These are phyloP conservation scores for Phasianus colchicus DNA, from an alignment of 2,113 vertebrate genomes.

Conservation along the genomic window DNA sequence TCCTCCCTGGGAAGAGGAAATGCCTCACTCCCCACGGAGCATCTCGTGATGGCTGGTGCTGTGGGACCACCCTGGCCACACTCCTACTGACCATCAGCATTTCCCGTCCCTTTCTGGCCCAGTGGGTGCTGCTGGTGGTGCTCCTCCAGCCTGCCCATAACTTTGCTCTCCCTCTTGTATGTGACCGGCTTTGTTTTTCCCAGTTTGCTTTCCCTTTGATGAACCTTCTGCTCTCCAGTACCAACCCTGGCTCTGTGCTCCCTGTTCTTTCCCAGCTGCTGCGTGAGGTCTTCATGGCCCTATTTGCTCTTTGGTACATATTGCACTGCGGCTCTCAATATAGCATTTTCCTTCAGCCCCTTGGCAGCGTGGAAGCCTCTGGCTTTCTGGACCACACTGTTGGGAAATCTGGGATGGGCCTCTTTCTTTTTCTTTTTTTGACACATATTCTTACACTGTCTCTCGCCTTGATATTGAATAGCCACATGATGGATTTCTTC, in stretches of 20 bases:
- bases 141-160: not conserved
- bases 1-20: slow-evolving; percentile 27
- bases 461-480: not conserved
- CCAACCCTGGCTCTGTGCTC: not conserved
- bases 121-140: not conserved
- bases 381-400: not conserved
- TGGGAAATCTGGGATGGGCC: not conserved
- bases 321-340: not conserved
- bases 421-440: not conserved
- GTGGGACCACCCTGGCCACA: fast-evolving
- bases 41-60: not conserved
- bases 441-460: not conserved
- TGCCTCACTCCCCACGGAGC: not conserved
- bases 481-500: not conserved
- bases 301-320: not conserved
- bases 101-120: not conserved
- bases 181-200: not conserved
- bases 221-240: not conserved
- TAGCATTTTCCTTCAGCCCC: not conserved
- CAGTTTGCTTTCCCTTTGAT: not conserved
- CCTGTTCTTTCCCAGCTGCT: not conserved
- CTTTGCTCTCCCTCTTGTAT: not conserved
- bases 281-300: not conserved
- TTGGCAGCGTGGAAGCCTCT: not conserved
- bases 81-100: not conserved